Conservation (phyloP, 2,888 invertebrate species). For the Drosophila mettleri region DNA sequence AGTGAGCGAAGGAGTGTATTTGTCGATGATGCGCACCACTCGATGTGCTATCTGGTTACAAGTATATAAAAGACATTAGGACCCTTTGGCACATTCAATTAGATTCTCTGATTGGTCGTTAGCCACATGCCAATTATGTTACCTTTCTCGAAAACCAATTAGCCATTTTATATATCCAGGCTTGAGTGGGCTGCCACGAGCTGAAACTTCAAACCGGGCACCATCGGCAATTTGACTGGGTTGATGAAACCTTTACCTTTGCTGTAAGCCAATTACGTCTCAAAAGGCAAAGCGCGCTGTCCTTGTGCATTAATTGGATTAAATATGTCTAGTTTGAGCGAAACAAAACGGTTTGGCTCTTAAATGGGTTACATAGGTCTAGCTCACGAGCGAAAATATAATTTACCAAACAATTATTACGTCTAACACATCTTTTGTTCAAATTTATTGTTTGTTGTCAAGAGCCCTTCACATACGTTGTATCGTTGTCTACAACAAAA, state of each 20-base stretch:
- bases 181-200: constrained; percentile 43
- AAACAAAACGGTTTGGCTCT: constrained; percentile 61
- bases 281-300: constrained; percentile 60
- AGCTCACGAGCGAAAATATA: constrained; percentile 19
- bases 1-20: constrained; percentile 1
- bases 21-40: constrained; percentile 10
- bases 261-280: constrained; percentile 68
- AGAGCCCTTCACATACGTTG: neutral
- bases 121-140: constrained; percentile 68
- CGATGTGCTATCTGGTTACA: constrained; percentile 6
- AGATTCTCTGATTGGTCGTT: constrained; percentile 58
- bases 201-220: constrained; percentile 62
- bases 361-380: constrained; percentile 21
- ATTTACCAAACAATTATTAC: constrained; percentile 38
- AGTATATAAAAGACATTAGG: constrained; percentile 22
- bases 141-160: constrained; percentile 71
- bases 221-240: constrained; percentile 33
- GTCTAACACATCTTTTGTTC: neutral
- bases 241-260: constrained; percentile 48
- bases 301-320: constrained; percentile 74
- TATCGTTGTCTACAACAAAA: neutral
- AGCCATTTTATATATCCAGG: constrained; percentile 58
- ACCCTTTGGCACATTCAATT: constrained; percentile 62
- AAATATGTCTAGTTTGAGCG: constrained; percentile 69
- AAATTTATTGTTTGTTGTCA: constrained; percentile 4